Base-by-base conservation (phyloP, 2,797 vertebrate genomes). In the Vespertilio murinus region DNA sequence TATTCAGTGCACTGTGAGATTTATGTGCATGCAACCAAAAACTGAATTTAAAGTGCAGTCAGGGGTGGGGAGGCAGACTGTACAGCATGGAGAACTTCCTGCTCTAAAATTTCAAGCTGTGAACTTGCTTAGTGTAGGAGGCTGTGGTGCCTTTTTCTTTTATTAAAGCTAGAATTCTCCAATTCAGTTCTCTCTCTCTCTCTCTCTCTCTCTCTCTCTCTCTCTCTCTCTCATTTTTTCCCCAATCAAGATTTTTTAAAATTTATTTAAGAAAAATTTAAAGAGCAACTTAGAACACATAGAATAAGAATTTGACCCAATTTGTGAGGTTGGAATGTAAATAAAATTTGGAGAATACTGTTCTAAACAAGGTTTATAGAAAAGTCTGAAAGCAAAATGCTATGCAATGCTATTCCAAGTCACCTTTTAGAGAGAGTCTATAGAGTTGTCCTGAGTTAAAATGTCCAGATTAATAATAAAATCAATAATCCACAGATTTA, bases 11-110 rank as follows among this genome's bases (percentile, higher is more conserved):
- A 22, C 8, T 73, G 40, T 83, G 56, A 79, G 47, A 78, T 64
- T 91, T 91, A 42, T 74, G 73, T 93, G 74, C 78, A 74, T 49
- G 40, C 91, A 95, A 67, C 30, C 33, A 40, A 77, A 6, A 80
- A 79, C 6, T 79, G 40, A 74, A 79, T 45, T n/a, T 89, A n/a
- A 82, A 91, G 12, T 69, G 28, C 17, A 35, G 6, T 16, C 13
- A n/a, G 38, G 20, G 38, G 23, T 8, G 54, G 16, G 10, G 42
- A 59, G 22, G 28, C 47, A 74, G 30, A 67, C 1, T 64, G 30
- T 30, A 65, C 16, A 64, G 4, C 70, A 45, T 6, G 22, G 22
- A 74, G 35, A 69, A 78, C 1, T 52, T 54, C 8, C 90, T 10
- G 4, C 47, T 80, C 38, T 54, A 52, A 73, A 92, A 78, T 69